Evolutionary conservation across 1,140 invertebrate genomes (phyloP).

Genomic region (Habropoda laboriosa): DNA sequence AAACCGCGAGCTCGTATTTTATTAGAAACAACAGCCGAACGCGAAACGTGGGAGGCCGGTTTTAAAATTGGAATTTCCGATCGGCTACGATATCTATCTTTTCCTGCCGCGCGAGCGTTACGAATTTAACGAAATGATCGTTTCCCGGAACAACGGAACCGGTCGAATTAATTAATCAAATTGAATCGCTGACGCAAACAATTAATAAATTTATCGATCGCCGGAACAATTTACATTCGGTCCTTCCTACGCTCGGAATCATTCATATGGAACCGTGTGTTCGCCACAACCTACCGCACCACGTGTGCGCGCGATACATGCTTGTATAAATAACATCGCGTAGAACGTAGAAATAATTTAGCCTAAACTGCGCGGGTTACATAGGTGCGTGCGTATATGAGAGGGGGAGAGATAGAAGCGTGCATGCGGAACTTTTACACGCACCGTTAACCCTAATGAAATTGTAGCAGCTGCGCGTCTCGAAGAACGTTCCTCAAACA

Average conservation of each 20-base stretch:
- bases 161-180: conserved; percentile 14
- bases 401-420: neutral
- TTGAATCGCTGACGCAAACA: conserved; percentile 6
- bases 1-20: neutral
- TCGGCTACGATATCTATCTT: neutral
- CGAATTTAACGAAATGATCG: conserved; percentile 21
- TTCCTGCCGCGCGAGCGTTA: neutral
- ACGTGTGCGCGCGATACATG: conserved; percentile 1
- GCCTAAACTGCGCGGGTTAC: neutral
- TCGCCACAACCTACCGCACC: neutral
- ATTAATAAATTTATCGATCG: conserved; percentile 32
- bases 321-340: neutral
- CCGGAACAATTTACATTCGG: neutral
- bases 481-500: conserved; percentile 16
- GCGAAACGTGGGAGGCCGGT: too few species aligned
- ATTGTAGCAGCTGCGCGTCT: conserved; percentile 28
- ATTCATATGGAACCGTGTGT: neutral
- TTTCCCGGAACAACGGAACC: neutral
- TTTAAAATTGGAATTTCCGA: neutral
- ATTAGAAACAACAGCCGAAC: neutral
- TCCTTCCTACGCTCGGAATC: conserved; percentile 20
- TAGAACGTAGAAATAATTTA: conserved; percentile 30
- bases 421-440: conserved; percentile 38
- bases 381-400: conserved; percentile 14
- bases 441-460: conserved; percentile 38